Evolutionary conservation across 1,140 invertebrate species (phyloP), one percentile per base, ranked within the genome.

Genomic region (Philaenus spumarius): DNA sequence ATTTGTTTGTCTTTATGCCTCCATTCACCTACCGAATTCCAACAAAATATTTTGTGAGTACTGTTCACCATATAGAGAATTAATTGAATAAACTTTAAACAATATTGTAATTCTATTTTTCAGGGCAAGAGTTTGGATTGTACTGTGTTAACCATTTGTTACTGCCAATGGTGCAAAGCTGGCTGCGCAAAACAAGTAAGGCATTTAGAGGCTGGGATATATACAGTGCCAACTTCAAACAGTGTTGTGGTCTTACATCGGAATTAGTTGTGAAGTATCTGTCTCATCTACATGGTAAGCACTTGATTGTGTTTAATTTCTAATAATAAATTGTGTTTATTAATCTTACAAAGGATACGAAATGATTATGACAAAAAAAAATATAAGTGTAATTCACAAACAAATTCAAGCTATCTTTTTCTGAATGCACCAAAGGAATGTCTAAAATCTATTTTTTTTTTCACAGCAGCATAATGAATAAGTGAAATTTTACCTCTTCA

Each of bases 141-240:
- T 91, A 91, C 68, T 93, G 90, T 73, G 84, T 95, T 11, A 96
- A 95, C 69, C 90, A 94, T 69, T 71, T 95, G 39, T 72, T 96
- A 1, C 73, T 97, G 53, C 92, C 93, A 0, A 89, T 89, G 75
- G 84, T 95, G 12, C 93, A 96, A 75, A 84, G 85, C 62, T 95
- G 93, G 93, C 70, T 95, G 45, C 77, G 91, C 9, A 62, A 65
- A 20, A 55, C 64, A 17, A 55, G 35, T 30, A 47, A 65, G 15
- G 80, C 82, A 1, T 79, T 79, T 62, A 78, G 79, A 62, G 78
- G 83, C 34, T 87, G 84, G 82, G 84, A 87, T 63, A 80, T 81
- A 42, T 82, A 85, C 61, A 85, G 85, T 62, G 82, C 87, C 40
- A 94, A 93, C 71, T 96, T 95, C 67, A 95, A 95, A 69, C 92